phyloP scores from a whole-genome alignment of 2,888 invertebrate species.

The Xanthorhoe spadicearia region DNA sequence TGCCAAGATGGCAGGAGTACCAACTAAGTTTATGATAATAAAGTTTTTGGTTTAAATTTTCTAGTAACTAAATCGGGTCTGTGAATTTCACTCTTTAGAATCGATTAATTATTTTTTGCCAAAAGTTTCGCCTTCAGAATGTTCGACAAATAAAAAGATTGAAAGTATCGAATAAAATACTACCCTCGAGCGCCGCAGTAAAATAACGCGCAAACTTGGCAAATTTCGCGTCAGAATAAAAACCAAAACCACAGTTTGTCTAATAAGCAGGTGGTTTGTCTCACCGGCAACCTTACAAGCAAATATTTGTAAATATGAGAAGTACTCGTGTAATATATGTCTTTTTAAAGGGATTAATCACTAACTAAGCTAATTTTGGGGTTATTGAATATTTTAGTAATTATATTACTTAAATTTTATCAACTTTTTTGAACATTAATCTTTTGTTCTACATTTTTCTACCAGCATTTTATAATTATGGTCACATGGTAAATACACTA shows the following conservation, averaged over 20 bases:
- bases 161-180: constrained; percentile 51
- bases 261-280: constrained; percentile 44
- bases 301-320: background rate
- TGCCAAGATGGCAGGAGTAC: background rate
- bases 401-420: too few species aligned
- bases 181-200: constrained; percentile 53
- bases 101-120: background rate
- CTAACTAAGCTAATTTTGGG: too few species aligned
- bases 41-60: background rate
- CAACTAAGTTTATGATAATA: background rate
- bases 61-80: background rate
- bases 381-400: too few species aligned
- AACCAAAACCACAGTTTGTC: constrained; percentile 40
- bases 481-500: too few species aligned
- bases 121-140: constrained; percentile 27
- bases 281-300: background rate
- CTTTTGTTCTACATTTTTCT: too few species aligned
- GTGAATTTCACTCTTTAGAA: too few species aligned
- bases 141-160: constrained; percentile 39
- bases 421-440: too few species aligned
- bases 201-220: constrained; percentile 58
- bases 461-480: too few species aligned
- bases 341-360: too few species aligned
- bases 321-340: too few species aligned
- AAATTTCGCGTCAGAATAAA: constrained; percentile 59